phyloP scores from a whole-genome alignment of 2,797 vertebrate genomes.

The Cercopithecus hamlyni region DNA sequence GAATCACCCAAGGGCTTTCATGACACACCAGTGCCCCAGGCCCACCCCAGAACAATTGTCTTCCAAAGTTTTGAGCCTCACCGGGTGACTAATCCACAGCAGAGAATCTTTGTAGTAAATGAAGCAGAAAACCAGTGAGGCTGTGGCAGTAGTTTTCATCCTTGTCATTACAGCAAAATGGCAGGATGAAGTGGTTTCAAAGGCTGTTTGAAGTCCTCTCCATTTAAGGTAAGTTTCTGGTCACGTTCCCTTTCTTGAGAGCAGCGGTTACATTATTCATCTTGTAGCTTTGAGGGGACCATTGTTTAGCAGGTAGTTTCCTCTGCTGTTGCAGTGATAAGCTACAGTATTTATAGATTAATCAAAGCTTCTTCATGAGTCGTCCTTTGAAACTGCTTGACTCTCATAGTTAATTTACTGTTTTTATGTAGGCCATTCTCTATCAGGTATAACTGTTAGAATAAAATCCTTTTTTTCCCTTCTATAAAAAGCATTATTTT shows the following conservation, averaged over 20 bases:
- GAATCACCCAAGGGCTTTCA: background rate
- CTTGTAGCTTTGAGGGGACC: background rate
- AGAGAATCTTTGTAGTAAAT: background rate
- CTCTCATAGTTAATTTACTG: background rate
- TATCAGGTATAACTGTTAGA: background rate
- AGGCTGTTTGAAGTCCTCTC: background rate
- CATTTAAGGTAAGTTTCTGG: background rate
- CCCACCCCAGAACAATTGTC: background rate
- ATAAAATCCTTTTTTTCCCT: background rate
- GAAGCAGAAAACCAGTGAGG: background rate
- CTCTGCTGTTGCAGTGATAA: background rate
- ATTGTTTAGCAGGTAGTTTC: background rate
- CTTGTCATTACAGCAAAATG: constrained; percentile 31
- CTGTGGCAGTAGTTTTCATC: background rate
- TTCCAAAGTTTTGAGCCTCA: background rate
- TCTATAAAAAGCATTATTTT: background rate
- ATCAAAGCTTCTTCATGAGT: background rate
- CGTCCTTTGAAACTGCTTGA: background rate
- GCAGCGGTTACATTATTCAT: background rate
- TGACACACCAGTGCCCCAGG: background rate
- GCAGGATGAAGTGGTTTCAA: constrained; percentile 32
- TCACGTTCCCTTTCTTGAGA: background rate
- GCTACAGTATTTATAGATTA: background rate
- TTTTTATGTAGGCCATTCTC: background rate
- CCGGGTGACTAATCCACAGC: background rate